A percentile compares a stretch with the other conserved stretches of the same genome.
Conservation (phyloP, 1,140 invertebrate species). For the Drosophila athabasca region DNA sequence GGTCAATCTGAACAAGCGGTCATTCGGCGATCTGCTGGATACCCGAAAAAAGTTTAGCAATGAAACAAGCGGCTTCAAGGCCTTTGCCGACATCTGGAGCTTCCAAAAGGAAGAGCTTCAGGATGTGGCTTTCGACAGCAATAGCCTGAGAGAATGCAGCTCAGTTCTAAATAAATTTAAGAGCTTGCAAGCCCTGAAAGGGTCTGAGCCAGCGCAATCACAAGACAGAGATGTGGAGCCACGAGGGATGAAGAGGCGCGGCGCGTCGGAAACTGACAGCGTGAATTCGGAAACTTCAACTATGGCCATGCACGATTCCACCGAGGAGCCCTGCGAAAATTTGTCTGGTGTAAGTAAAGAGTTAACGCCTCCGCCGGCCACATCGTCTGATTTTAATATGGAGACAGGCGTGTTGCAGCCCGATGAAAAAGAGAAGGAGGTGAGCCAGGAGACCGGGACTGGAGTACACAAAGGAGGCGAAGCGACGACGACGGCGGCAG, state of each 20-base stretch:
- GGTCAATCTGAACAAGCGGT: conserved; percentile 15
- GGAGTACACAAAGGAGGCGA: no score
- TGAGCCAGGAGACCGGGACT: neutral
- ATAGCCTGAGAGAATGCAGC: conserved; percentile 56
- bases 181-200: conserved; percentile 40
- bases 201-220: neutral
- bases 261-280: conserved; percentile 44
- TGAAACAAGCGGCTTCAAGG: conserved; percentile 65
- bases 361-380: conserved; percentile 26
- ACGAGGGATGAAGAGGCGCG: neutral
- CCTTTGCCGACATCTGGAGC: conserved; percentile 73
- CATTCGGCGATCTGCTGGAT: conserved; percentile 59
- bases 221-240: neutral
- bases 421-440: neutral
- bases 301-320: conserved; percentile 49
- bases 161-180: conserved; percentile 60
- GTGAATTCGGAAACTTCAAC: conserved; percentile 47
- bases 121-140: conserved; percentile 37
- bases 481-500: no score
- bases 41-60: conserved; percentile 58
- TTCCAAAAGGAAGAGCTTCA: conserved; percentile 57
- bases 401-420: conserved; percentile 54
- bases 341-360: conserved; percentile 53
- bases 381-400: conserved; percentile 40
- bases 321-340: conserved; percentile 30